These are phyloP conservation scores for Chymomyza caudatula DNA, from an alignment of 2,888 invertebrate species.

Conservation along the genomic window DNA sequence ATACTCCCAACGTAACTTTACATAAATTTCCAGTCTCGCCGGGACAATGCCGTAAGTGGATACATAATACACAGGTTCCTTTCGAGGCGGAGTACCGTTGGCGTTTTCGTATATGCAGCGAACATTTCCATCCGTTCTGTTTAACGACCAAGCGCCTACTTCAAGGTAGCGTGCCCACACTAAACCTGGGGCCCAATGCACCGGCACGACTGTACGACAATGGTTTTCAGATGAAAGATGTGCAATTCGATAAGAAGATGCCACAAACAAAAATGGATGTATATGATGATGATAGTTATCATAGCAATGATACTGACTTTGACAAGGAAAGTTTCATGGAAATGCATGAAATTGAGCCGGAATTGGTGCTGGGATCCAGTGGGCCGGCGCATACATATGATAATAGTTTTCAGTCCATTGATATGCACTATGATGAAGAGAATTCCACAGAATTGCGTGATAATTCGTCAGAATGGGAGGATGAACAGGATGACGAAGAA, in stretches of 20 bases:
- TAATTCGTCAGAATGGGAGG: constrained; percentile 8
- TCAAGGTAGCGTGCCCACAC: constrained; percentile 66
- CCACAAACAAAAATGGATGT: neutral
- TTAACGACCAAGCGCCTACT: constrained; percentile 47
- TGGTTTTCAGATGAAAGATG: constrained; percentile 32
- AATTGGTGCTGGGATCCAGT: constrained; percentile 48
- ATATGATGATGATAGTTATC: neutral
- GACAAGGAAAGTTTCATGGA: neutral
- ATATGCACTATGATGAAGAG: neutral
- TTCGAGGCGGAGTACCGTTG: constrained; percentile 58
- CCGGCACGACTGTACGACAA: constrained; percentile 51
- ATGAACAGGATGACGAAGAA: neutral
- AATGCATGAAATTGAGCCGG: constrained; percentile 47
- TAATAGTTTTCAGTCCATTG: constrained; percentile 9
- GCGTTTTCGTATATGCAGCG: constrained; percentile 68
- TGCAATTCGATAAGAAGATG: neutral
- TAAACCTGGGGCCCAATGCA: constrained; percentile 50
- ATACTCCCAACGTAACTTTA: constrained; percentile 49
- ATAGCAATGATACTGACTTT: constrained; percentile 13
- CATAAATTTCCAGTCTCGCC: constrained; percentile 61
- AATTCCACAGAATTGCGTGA: neutral
- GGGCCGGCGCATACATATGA: constrained; percentile 39
- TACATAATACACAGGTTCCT: constrained; percentile 63
- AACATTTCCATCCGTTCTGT: constrained; percentile 64
- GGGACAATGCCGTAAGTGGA: constrained; percentile 59